Evolutionary conservation across 2,113 vertebrate genomes (phyloP), one percentile per base, ranked within the genome.

Genomic region (Gymnocephalus cernua): DNA sequence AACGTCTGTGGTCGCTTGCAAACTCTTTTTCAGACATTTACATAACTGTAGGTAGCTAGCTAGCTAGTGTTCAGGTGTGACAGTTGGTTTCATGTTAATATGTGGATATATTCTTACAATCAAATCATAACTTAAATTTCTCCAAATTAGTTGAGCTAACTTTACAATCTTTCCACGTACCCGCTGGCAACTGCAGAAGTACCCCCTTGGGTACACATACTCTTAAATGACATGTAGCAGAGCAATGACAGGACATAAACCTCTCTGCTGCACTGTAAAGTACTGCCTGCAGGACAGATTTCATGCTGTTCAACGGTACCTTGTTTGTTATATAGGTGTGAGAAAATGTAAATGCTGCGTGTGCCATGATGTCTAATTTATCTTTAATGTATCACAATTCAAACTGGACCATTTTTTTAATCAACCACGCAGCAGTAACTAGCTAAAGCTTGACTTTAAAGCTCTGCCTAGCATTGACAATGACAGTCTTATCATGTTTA

Each of bases 201-300:
- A 32, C 6, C 32, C 32, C 32, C 32, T 32, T 32, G 32, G 32
- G 32, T 32, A 32, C 32, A 32, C 32, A 32, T 32, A 32, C 32
- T 32, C 32, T 32, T 32, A 45, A 51, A 48, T 6, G 4, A n/a
- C 44, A 14, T 13, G 44, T 35, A 57, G 27, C 18, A 70, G 59
- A 68, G 5, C 47, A 15, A 18, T 59, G 62, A 47, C 68, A 58
- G 41, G 66, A 45, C 47, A 23, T 19, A 85, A 48, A 79, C 12
- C 27, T 65, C 23, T 38, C 23, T 63, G 11, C 21, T 41, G 41
- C 29, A 14, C 23, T 15, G 56, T 50, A 3, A 74, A 70, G 51
- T 50, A 15, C 47, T 64, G 48, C 16, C 59, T 67, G 53, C 21
- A 50, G 62, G 41, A 54, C 65, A 25, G 9, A 10, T 59, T 54